Evolutionary conservation across 1,140 invertebrate species (phyloP), one percentile per base, ranked within the genome.

Genomic region (Acromyrmex echinatior): DNA sequence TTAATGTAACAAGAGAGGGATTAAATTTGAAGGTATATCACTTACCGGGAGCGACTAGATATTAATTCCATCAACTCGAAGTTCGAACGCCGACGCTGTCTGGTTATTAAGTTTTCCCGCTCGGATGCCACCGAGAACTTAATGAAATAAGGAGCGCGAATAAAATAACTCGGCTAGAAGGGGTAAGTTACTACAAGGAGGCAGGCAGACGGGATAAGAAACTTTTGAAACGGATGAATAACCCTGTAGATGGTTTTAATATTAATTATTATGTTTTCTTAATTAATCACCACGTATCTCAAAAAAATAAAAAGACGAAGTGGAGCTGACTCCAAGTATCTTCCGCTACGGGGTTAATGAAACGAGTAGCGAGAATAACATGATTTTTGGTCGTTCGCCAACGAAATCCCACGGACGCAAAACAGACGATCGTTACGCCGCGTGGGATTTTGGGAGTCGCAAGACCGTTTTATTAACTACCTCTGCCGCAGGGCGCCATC

Each of bases 391-490:
- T 86, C 63, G 56, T 28, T 56, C 49, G 82, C 82, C 73, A 86
- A 66, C 71, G 70, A 60, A 45, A 21, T 21, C n/a, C 9, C 28
- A 56, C 31, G 65, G 0, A 84, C 56, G 70, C 80, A 84, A 84
- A 84, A 84, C 80, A 84, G 58, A 63, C 85, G 89, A 81, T 78
- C 88, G 76, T 91, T 90, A 90, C 25, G 68, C 7, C 28, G 63
- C 49, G 4, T 31, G 60, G 73, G 73, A 90, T 90, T 88, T 90
- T 51, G 71, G 35, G 60, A 74, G 62, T 56, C 82, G 65, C 49
- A 86, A 86, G 62, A 71, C 62, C 77, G 78, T 88, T 88, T 90
- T 90, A 88, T 90, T 91, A 91, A 84, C 62, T 90, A 62, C 51
- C 78, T 31, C 49, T 56, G 88, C 76, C 74, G 80, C 80, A 87